Conservation (phyloP, 2,888 invertebrate genomes). For the Eumerus sabulonum region DNA sequence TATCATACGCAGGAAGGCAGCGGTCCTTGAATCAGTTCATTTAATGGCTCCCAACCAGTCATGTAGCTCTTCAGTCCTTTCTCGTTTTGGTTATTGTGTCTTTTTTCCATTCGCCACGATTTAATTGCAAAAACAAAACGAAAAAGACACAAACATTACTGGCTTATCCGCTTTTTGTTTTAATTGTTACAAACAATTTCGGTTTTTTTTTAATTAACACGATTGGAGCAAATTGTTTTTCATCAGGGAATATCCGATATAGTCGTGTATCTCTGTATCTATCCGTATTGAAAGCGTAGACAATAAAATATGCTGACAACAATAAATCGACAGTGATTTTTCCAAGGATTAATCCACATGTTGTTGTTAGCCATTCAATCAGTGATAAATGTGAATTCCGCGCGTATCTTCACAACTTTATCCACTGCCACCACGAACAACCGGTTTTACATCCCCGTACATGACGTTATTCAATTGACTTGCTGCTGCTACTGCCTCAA, state of each 20-base stretch:
- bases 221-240: constrained; percentile 10
- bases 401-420: constrained; percentile 39
- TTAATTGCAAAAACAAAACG: no score
- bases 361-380: constrained; percentile 68
- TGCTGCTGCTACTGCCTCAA: background rate
- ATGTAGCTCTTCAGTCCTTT: no score
- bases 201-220: constrained; percentile 53
- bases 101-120: no score
- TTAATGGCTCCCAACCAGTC: no score
- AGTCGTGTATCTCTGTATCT: constrained; percentile 21
- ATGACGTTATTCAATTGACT: constrained; percentile 21
- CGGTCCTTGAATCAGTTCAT: constrained; percentile 1
- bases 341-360: constrained; percentile 66
- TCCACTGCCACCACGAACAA: constrained; percentile 10
- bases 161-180: background rate
- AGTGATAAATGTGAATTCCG: constrained; percentile 53
- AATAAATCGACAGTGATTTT: constrained; percentile 53
- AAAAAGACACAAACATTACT: no score
- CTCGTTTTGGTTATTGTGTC: no score
- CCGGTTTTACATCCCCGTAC: constrained; percentile 35
- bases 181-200: no score
- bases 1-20: no score
- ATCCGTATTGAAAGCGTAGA: constrained; percentile 70
- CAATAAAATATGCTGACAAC: constrained; percentile 66
- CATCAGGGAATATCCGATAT: no score